Conservation (phyloP, 2,797 vertebrate species). For the Trachops cirrhosus region DNA sequence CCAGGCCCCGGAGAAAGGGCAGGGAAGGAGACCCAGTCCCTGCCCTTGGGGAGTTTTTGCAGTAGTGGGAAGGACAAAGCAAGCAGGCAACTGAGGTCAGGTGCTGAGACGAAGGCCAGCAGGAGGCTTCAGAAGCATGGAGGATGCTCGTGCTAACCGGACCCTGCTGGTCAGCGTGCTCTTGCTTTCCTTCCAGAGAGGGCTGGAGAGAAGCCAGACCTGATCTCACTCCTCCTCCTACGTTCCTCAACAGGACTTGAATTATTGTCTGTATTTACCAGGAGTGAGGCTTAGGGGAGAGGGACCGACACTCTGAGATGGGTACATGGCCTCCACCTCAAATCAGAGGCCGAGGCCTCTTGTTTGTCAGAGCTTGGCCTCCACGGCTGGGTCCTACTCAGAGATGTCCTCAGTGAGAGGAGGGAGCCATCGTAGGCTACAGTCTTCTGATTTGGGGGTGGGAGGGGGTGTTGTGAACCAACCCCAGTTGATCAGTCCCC, state of each 20-base stretch:
- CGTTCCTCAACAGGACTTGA: background rate
- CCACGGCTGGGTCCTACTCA: fast-evolving
- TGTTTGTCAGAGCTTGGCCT: background rate
- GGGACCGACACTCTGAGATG: background rate
- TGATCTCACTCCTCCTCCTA: background rate
- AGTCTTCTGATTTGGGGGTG: background rate
- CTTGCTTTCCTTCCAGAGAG: background rate
- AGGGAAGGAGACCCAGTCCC: background rate
- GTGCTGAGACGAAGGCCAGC: background rate
- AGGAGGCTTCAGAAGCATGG: background rate
- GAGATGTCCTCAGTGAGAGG: background rate
- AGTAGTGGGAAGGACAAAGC: background rate
- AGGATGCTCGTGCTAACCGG: fast-evolving
- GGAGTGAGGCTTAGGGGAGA: background rate
- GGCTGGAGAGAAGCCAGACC: background rate
- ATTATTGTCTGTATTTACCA: background rate
- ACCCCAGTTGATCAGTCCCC: background rate
- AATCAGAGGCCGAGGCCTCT: background rate
- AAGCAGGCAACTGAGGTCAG: background rate
- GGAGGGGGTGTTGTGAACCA: background rate
- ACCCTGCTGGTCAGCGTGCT: background rate
- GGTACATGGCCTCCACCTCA: background rate
- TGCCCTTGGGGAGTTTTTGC: background rate
- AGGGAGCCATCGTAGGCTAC: fast-evolving
- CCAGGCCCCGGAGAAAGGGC: background rate